Evolutionary conservation across 2,888 invertebrate genomes (phyloP).

Genomic region (Cryptophagus acutangulus): DNA sequence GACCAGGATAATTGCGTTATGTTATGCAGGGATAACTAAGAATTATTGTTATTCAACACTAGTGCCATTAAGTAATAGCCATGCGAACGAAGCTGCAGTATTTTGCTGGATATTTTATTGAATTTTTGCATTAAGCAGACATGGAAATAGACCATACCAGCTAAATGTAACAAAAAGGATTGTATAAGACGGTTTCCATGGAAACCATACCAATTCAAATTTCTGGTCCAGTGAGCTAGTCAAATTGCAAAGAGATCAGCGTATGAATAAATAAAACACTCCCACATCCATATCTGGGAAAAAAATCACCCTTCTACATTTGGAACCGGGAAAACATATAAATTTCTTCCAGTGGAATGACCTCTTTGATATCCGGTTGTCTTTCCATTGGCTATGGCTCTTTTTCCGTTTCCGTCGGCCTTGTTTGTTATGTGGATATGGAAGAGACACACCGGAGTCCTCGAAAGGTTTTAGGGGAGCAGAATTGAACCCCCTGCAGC

Average conservation of each 20-base stretch:
- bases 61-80: background rate
- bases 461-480: conserved; percentile 27
- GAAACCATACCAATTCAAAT: conserved; percentile 17
- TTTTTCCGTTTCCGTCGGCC: conserved; percentile 43
- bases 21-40: background rate
- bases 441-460: conserved; percentile 22
- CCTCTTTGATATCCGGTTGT: conserved; percentile 43
- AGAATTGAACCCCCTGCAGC: conserved; percentile 19
- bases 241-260: conserved; percentile 25
- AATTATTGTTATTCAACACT: conserved; percentile 7
- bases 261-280: conserved; percentile 40
- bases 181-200: background rate
- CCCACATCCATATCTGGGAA: conserved; percentile 35
- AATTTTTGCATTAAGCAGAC: too few species aligned
- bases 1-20: conserved; percentile 15
- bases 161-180: too few species aligned
- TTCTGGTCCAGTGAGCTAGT: conserved; percentile 25
- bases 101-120: conserved; percentile 1
- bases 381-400: conserved; percentile 40
- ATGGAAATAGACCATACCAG: too few species aligned
- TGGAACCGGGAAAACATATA: conserved; percentile 42
- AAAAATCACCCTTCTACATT: conserved; percentile 38
- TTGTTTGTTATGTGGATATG: conserved; percentile 40
- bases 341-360: conserved; percentile 46
- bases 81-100: too few species aligned